Evolutionary conservation across 2,888 invertebrate genomes (phyloP).

Genomic region (Ectropis crepuscularia): DNA sequence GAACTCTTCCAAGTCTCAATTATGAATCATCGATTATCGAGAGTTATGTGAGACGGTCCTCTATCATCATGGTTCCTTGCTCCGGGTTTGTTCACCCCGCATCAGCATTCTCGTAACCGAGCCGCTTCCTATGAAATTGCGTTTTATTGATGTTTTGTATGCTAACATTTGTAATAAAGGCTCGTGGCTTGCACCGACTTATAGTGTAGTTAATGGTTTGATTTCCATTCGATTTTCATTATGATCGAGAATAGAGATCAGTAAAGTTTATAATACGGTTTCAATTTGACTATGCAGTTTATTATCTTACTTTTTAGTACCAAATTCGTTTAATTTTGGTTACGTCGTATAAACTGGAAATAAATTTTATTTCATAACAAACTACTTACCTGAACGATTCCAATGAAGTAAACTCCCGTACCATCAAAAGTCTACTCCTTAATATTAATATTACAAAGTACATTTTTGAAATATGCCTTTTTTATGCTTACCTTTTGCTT

Average conservation of each 20-base stretch:
- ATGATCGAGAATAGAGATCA: constrained; percentile 22
- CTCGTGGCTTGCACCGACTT: constrained; percentile 27
- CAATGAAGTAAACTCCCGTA: too few species aligned
- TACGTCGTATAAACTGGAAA: too few species aligned
- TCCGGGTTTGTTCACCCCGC: constrained; percentile 62
- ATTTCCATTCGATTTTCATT: constrained; percentile 28
- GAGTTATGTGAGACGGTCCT: constrained; percentile 70
- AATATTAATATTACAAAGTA: too few species aligned
- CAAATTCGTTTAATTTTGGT: too few species aligned
- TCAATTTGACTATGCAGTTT: too few species aligned
- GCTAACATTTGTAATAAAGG: constrained; percentile 47
- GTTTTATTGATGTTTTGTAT: constrained; percentile 51
- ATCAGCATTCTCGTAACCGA: constrained; percentile 48
- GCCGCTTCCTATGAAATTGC: constrained; percentile 46
- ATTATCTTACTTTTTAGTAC: too few species aligned
- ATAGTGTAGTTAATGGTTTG: constrained; percentile 25
- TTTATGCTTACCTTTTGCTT: too few species aligned
- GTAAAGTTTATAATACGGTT: neutral
- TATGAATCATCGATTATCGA: constrained; percentile 76
- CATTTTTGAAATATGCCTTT: too few species aligned
- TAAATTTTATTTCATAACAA: too few species aligned
- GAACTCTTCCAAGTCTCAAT: constrained; percentile 76
- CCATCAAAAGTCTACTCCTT: too few species aligned
- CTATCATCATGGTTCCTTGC: constrained; percentile 64
- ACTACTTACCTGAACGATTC: too few species aligned